These are phyloP conservation scores for Lota lota DNA, from an alignment of 2,113 vertebrate species.

Conservation along the genomic window DNA sequence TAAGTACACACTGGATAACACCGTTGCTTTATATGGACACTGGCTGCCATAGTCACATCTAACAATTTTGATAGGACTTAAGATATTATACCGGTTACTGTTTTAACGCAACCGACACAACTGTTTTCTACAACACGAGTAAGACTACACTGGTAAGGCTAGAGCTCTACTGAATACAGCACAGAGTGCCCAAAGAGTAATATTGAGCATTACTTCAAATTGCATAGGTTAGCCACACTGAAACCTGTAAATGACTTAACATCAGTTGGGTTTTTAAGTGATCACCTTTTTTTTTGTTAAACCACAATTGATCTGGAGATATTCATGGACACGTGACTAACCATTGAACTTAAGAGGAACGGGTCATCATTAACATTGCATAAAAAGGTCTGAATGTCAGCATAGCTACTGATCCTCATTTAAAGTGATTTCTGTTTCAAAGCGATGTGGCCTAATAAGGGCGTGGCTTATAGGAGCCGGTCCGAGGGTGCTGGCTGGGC, in stretches of 20 bases:
- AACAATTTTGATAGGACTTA: constrained; percentile 35
- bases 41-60: constrained; percentile 28
- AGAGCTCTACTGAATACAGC: constrained; percentile 49
- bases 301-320: neutral
- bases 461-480: constrained; percentile 1
- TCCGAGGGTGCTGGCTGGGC: neutral
- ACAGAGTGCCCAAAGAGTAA: constrained; percentile 41
- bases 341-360: too few species aligned
- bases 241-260: constrained; percentile 49
- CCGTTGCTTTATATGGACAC: constrained; percentile 27
- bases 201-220: constrained; percentile 49
- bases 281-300: too few species aligned
- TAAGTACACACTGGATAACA: constrained; percentile 48
- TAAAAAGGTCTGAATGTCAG: too few species aligned
- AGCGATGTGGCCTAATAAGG: neutral
- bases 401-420: too few species aligned
- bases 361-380: too few species aligned
- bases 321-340: neutral
- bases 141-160: constrained; percentile 53
- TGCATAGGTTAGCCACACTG: constrained; percentile 71
- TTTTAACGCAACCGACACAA: constrained; percentile 37
- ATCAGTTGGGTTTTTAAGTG: neutral
- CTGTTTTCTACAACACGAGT: constrained; percentile 51
- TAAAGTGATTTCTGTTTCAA: too few species aligned
- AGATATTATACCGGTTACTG: constrained; percentile 27